phyloP scores from a whole-genome alignment of 2,888 invertebrate species.

The Cerastoderma edule region DNA sequence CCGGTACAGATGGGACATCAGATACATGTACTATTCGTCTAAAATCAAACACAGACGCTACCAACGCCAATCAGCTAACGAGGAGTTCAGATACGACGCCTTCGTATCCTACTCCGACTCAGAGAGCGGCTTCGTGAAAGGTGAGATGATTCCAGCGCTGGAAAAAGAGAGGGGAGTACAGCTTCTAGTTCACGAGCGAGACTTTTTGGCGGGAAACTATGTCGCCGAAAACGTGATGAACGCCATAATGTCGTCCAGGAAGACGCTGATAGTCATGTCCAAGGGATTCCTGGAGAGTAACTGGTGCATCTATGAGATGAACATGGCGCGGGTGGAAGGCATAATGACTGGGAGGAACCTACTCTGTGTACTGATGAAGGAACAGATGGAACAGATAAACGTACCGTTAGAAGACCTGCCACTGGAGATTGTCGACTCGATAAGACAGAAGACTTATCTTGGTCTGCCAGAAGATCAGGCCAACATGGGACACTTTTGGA shows the following conservation, averaged over 20 bases:
- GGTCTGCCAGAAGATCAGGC: slow-evolving; percentile 19
- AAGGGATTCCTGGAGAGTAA: slow-evolving; percentile 37
- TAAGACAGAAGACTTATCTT: slow-evolving; percentile 30
- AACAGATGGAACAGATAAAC: too few species aligned
- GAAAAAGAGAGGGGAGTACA: slow-evolving; percentile 31
- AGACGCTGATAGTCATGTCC: slow-evolving; percentile 49
- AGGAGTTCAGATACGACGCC: slow-evolving; percentile 15
- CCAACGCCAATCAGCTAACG: not conserved
- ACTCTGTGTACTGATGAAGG: slow-evolving; percentile 34
- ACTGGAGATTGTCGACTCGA: slow-evolving; percentile 32
- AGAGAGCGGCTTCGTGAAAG: slow-evolving; percentile 32
- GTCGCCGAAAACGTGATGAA: slow-evolving; percentile 50
- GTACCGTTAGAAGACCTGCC: slow-evolving; percentile 17
- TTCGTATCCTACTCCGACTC: slow-evolving; percentile 48
- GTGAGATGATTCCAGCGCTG: slow-evolving; percentile 29
- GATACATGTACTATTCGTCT: slow-evolving; percentile 46
- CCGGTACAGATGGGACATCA: slow-evolving; percentile 41
- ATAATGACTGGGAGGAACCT: slow-evolving; percentile 38
- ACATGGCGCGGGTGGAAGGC: slow-evolving; percentile 52
- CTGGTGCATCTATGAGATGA: slow-evolving; percentile 59
- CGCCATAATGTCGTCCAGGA: slow-evolving; percentile 40
- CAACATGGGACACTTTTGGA: slow-evolving; percentile 28
- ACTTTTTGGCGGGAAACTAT: slow-evolving; percentile 41
- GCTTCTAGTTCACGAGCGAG: slow-evolving; percentile 49
- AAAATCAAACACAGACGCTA: slow-evolving; percentile 27